phyloP scores from a whole-genome alignment of 2,113 vertebrate genomes.

The Sebastes schlegelii region DNA sequence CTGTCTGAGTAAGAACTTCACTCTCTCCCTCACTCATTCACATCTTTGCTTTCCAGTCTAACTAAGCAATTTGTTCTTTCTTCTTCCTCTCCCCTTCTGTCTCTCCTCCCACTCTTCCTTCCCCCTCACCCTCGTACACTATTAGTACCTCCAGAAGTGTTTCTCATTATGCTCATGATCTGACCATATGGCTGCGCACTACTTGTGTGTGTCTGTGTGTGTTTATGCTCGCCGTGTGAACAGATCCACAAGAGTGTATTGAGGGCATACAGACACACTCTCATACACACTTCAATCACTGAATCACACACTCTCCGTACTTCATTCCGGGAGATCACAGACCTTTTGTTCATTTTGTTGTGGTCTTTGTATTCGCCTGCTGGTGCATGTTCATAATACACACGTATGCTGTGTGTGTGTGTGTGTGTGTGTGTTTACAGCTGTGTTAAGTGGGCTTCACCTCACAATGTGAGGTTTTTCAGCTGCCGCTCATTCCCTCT shows the following conservation, averaged over 20 bases:
- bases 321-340: slow-evolving; percentile 71
- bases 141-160: slow-evolving; percentile 64
- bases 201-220: slow-evolving; percentile 39
- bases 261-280: slow-evolving; percentile 21
- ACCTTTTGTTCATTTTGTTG: slow-evolving; percentile 68
- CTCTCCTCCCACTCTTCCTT: slow-evolving; percentile 3
- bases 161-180: slow-evolving; percentile 73
- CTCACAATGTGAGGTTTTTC: slow-evolving; percentile 2
- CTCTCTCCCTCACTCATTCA: slow-evolving; percentile 16
- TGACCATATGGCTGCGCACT: slow-evolving; percentile 63
- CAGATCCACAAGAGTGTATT: slow-evolving; percentile 42
- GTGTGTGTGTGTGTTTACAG: slow-evolving; percentile 55
- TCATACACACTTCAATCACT: slow-evolving; percentile 46
- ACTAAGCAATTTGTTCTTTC: slow-evolving; percentile 25
- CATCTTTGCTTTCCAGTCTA: slow-evolving; percentile 27
- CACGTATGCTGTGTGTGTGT: slow-evolving; percentile 39
- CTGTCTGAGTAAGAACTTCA: slow-evolving; percentile 30
- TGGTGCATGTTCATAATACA: slow-evolving; percentile 54
- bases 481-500: slow-evolving; percentile 37
- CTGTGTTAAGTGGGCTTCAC: slow-evolving; percentile 58
- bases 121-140: not conserved
- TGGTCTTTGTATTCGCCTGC: slow-evolving; percentile 63
- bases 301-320: slow-evolving; percentile 46
- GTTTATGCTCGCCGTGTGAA: slow-evolving; percentile 36
- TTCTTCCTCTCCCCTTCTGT: slow-evolving; percentile 12